These are phyloP conservation scores for Pristionchus exspectatus DNA, from an alignment of 2,888 invertebrate species.

Conservation along the genomic window DNA sequence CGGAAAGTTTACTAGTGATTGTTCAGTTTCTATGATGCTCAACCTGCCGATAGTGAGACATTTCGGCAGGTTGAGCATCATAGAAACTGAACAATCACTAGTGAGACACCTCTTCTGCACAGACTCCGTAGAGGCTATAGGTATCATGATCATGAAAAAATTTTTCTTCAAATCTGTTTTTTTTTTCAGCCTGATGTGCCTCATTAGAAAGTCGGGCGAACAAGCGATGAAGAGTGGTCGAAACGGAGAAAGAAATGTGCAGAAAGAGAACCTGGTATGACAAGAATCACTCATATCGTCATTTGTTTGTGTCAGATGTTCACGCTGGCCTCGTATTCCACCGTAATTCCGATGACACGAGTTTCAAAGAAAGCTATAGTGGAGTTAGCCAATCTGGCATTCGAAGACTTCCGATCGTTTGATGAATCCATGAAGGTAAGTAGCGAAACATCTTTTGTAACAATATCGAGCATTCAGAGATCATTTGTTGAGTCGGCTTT, in stretches of 20 bases:
- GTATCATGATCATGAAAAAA: background rate
- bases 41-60: background rate
- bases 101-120: background rate
- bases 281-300: background rate
- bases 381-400: background rate
- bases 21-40: background rate
- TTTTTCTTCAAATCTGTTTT: background rate
- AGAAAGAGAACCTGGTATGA: background rate
- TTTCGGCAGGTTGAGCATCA: background rate
- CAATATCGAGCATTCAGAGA: background rate
- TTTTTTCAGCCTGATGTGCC: background rate
- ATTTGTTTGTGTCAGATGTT: background rate
- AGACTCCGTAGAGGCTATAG: background rate
- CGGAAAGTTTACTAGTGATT: background rate
- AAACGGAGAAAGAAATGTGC: background rate
- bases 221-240: background rate
- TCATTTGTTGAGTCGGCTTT: background rate
- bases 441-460: no score
- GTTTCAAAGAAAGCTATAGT: background rate
- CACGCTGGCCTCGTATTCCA: background rate
- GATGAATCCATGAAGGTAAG: background rate
- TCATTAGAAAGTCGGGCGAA: background rate
- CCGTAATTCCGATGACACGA: background rate
- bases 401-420: background rate
- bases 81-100: background rate